A percentile compares a stretch with the other conserved stretches of the same genome.
Conservation (phyloP, 2,888 invertebrate species). For the Doris montereyensis region DNA sequence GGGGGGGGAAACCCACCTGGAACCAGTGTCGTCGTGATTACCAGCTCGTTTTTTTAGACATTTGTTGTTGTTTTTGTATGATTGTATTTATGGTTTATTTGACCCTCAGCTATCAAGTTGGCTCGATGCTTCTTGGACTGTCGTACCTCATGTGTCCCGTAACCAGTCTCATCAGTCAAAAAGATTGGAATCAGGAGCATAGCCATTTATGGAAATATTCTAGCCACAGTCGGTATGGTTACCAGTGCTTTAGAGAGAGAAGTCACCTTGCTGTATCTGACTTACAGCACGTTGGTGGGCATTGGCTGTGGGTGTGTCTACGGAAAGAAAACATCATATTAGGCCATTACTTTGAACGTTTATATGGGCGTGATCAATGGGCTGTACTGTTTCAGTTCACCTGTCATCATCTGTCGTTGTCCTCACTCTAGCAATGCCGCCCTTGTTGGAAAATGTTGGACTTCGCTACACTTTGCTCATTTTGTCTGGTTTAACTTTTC, state of each 20-base stretch:
- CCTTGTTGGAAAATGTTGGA: slow-evolving; percentile 55
- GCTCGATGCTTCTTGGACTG: slow-evolving; percentile 88
- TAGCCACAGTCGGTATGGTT: slow-evolving; percentile 85
- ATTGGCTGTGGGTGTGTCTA: slow-evolving; percentile 90
- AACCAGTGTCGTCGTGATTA: no score
- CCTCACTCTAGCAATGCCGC: slow-evolving; percentile 62
- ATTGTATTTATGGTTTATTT: no score
- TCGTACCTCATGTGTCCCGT: slow-evolving; percentile 91
- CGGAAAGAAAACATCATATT: slow-evolving; percentile 94
- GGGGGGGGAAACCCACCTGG: no score
- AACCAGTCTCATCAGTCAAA: slow-evolving; percentile 88
- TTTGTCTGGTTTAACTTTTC: slow-evolving; percentile 80
- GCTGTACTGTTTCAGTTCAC: slow-evolving; percentile 91
- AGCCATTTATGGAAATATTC: slow-evolving; percentile 86
- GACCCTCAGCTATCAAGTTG: no score
- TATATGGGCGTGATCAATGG: slow-evolving; percentile 91
- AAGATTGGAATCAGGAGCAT: slow-evolving; percentile 87
- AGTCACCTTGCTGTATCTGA: slow-evolving; percentile 85
- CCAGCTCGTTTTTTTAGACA: no score
- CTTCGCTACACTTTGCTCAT: slow-evolving; percentile 67
- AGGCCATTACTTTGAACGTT: slow-evolving; percentile 89
- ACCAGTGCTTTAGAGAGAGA: slow-evolving; percentile 84
- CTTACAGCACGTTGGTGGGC: slow-evolving; percentile 91
- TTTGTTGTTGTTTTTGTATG: no score
- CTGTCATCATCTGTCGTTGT: slow-evolving; percentile 88